Evolutionary conservation across 2,888 invertebrate genomes (phyloP).

Genomic region (Pachymerium ferrugineum): DNA sequence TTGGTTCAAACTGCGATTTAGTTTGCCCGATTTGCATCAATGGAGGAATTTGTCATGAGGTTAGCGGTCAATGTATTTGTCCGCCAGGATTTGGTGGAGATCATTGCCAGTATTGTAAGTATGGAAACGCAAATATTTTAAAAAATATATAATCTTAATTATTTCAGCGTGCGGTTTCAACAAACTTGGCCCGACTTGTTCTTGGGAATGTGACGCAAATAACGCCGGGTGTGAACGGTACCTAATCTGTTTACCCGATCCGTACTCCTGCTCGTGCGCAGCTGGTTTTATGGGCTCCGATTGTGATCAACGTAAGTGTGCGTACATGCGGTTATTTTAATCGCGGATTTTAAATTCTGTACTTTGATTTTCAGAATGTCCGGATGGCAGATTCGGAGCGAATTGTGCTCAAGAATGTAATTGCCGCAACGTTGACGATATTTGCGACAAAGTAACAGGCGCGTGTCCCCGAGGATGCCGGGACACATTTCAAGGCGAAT

Average conservation of each 20-base stretch:
- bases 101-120: slow-evolving; percentile 36
- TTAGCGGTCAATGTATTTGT: slow-evolving; percentile 37
- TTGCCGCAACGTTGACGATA: background rate
- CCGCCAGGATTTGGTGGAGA: slow-evolving; percentile 38
- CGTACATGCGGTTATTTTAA: too few species aligned
- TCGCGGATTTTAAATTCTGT: background rate
- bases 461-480: slow-evolving; percentile 2
- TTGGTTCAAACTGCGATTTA: slow-evolving; percentile 34
- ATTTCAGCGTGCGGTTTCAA: slow-evolving; percentile 28
- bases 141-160: background rate
- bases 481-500: slow-evolving; percentile 4
- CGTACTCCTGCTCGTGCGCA: slow-evolving; percentile 35
- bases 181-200: slow-evolving; percentile 29
- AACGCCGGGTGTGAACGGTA: slow-evolving; percentile 18
- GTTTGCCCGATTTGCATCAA: slow-evolving; percentile 37
- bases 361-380: slow-evolving; percentile 19
- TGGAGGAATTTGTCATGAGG: slow-evolving; percentile 38
- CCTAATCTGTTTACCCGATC: slow-evolving; percentile 35
- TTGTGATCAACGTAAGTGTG: slow-evolving; percentile 33
- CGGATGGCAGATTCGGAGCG: slow-evolving; percentile 28
- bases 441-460: slow-evolving; percentile 13
- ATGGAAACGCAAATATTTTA: background rate
- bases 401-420: slow-evolving; percentile 29
- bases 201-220: slow-evolving; percentile 22
- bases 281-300: slow-evolving; percentile 30